Base-by-base conservation (phyloP, 2,888 invertebrate species). In the Phoenoteleia sp. region DNA sequence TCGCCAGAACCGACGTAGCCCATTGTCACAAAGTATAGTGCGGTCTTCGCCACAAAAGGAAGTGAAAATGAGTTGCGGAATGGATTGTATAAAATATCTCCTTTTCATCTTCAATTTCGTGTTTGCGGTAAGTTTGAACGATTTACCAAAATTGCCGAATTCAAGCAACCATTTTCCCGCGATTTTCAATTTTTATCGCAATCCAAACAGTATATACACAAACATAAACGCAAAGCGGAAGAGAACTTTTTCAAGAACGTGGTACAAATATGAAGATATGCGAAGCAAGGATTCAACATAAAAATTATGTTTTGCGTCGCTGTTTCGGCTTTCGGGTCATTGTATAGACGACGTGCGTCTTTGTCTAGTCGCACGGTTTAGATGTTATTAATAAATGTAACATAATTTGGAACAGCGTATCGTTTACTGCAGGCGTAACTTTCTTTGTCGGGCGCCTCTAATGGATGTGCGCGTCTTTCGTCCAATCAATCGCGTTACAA, bases 91-190 rank as follows among this genome's bases (percentile, higher is more conserved):
- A 93, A 97, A 97, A 95, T 97, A 97, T 94, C 95, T 97, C 90
- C 95, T 97, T 91, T 97, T 97, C 94, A 95, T 97, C 94, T 97
- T 97, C 94, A 97, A 97, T 93, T 93, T 97, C 89, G 89, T 97
- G 84, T 96, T 97, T 91, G 96, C 96, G 95, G 97, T 97, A 94
- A 96, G 97, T 96, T n/a, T n/a, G n/a, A n/a, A n/a, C 21, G 39
- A 0, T 25, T 67, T 7, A 33, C 5, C 33, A n/a, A 15, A 1
- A 21, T 36, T 60, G n/a, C n/a, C n/a, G n/a, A n/a, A n/a, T n/a
- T n/a, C n/a, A n/a, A n/a, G n/a, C n/a, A n/a, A n/a, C n/a, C n/a
- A n/a, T n/a, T n/a, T 23, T 13, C 49, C 23, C 49, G 25, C 54
- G 27, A 29, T 62, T 45, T n/a, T 15, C 23, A 39, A 62, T 17